Base-by-base conservation (phyloP, 2,888 invertebrate species). In the Spilosoma lubricipeda region DNA sequence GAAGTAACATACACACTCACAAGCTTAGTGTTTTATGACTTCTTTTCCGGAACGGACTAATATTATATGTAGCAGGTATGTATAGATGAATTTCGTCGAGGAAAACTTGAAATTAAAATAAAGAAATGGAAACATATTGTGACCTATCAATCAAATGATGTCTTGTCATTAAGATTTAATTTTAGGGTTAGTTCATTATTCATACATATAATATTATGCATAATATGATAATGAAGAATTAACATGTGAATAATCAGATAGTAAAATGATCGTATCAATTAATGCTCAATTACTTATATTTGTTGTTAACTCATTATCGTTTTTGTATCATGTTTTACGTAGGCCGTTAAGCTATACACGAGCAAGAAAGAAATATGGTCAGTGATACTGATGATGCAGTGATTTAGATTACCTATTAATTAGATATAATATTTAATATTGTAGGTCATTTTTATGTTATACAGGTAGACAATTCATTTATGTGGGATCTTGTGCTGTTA, bases 261-360 rank as follows among this genome's bases (percentile, higher is more conserved):
- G 20, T 45, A 45, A 20, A 45, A 7, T 4, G 48, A 67, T 67
- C 33, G 13, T 67, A 67, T 48, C 67, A 67, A 48, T 23, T 67
- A 67, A 67, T 67, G 48, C 48, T 48, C 48, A 67, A 67, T 67
- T 67, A 67, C 67, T 67, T 13, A 67, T 30, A 30, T 27, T 45
- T 67, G 67, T 18, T 27, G 18, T 42, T 42, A 42, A 42, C 18
- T 20, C 20, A 67, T 45, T 63, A 18, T 30, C 30, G 8, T 30
- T 18, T 18, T 18, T 63, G 5, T 30, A 18, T 63, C 18, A 63
- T 63, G 8, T 15, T 63, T 30, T 63, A 59, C 59, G n/a, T 7
- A 30, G 30, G 27, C 30, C 18, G 8, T 59, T 59, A 59, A 27
- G 59, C 59, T 13, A 63, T 63, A 39, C 63, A 5, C 30, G 23